Percentiles rank a stretch among this genome's conserved stretches.
phyloP scores from a whole-genome alignment of 2,888 invertebrate species.

The Masnerella sp. region DNA sequence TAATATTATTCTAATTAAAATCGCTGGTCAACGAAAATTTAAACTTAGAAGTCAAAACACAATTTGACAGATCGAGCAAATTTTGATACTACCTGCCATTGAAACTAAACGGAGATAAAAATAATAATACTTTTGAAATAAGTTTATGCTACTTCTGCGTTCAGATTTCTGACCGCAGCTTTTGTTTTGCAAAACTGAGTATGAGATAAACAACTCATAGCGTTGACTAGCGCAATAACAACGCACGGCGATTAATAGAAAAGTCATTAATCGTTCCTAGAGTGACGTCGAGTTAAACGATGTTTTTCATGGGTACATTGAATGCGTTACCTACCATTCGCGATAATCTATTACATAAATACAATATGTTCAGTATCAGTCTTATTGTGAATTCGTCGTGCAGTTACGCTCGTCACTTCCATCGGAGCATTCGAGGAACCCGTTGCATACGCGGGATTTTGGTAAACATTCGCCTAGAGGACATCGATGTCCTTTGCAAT shows the following conservation, averaged over 20 bases:
- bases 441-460: slow-evolving; percentile 85
- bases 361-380: slow-evolving; percentile 54
- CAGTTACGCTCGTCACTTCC: slow-evolving; percentile 86
- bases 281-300: slow-evolving; percentile 33
- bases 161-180: no score
- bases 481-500: slow-evolving; percentile 85
- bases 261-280: slow-evolving; percentile 38
- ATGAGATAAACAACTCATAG: slow-evolving; percentile 37
- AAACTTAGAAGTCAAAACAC: no score
- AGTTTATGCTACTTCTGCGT: no score
- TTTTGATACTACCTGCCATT: slow-evolving; percentile 1
- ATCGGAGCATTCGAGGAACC: slow-evolving; percentile 87
- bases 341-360: slow-evolving; percentile 34
- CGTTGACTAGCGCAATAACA: slow-evolving; percentile 53
- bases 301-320: not conserved
- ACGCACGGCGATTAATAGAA: slow-evolving; percentile 45
- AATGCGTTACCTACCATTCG: slow-evolving; percentile 36
- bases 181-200: not conserved
- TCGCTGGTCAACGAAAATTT: slow-evolving; percentile 10
- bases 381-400: slow-evolving; percentile 63
- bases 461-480: slow-evolving; percentile 87
- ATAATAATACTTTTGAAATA: slow-evolving; percentile 3
- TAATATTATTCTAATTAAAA: not conserved
- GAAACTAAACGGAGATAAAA: not conserved
- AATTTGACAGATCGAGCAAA: no score